phyloP scores from a whole-genome alignment of 64 coral and sea anemone species.

The Pocillopora verrucosa region DNA sequence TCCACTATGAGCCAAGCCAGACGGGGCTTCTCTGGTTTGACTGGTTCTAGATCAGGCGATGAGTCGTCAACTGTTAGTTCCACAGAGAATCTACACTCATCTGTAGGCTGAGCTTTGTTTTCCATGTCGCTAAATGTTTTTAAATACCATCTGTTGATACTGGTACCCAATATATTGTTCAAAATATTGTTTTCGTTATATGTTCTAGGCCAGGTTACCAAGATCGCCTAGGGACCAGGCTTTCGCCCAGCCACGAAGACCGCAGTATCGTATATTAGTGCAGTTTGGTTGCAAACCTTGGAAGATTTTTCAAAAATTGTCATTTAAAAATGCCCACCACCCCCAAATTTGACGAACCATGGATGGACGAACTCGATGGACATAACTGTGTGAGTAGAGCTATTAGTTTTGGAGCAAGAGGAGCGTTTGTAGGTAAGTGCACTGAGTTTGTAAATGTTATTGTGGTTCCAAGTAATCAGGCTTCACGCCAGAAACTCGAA shows the following conservation, averaged over 20 bases:
- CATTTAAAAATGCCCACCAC: not conserved
- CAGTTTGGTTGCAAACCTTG: not conserved
- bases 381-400: slow-evolving; percentile 76
- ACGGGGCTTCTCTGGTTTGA: not conserved
- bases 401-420: slow-evolving; percentile 77
- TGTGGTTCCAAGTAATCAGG: too few species aligned
- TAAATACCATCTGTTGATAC: not conserved
- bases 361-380: slow-evolving; percentile 90
- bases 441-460: not conserved
- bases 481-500: too few species aligned
- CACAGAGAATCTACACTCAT: not conserved
- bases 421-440: slow-evolving; percentile 77
- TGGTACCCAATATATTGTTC: too few species aligned
- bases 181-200: too few species aligned
- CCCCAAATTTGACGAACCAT: slow-evolving; percentile 64
- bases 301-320: not conserved
- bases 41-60: slow-evolving; percentile 1
- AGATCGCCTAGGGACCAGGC: not conserved
- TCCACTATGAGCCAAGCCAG: slow-evolving; percentile 47
- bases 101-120: not conserved
- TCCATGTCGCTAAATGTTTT: not conserved
- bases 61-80: not conserved
- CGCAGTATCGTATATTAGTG: too few species aligned
- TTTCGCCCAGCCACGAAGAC: slow-evolving; percentile 1
- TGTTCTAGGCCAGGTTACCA: not conserved